Evolutionary conservation across 2,888 invertebrate species (phyloP).

Genomic region (Teleiodes luculella): DNA sequence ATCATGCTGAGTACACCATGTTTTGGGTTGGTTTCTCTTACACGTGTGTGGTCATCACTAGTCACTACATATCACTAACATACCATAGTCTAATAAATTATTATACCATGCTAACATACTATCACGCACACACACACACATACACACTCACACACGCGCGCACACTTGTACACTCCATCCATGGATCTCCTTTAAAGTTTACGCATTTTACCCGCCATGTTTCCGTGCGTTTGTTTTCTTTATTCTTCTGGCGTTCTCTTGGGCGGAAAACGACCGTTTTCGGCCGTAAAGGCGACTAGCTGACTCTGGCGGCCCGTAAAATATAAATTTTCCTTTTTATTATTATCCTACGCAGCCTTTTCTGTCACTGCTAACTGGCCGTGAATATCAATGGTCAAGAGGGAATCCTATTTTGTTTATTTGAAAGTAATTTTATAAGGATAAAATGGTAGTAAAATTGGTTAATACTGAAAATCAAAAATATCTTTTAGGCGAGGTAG

Average conservation of each 20-base stretch:
- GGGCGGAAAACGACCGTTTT: conserved; percentile 17
- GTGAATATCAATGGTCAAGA: conserved; percentile 7
- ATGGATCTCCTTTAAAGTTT: background rate
- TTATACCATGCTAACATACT: too few species aligned
- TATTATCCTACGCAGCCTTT: conserved; percentile 13
- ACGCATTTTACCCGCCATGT: background rate
- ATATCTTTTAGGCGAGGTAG: too few species aligned
- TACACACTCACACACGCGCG: too few species aligned
- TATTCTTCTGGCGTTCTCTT: conserved; percentile 24
- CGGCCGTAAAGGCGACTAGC: conserved; percentile 19
- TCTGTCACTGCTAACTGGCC: conserved; percentile 8
- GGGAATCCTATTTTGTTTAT: background rate
- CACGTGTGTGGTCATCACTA: too few species aligned
- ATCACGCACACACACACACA: too few species aligned
- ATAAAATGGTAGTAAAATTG: background rate
- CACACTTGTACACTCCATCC: too few species aligned
- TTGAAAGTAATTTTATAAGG: background rate
- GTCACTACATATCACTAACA: too few species aligned
- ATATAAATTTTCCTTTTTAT: too few species aligned
- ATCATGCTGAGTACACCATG: too few species aligned
- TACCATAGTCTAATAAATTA: too few species aligned
- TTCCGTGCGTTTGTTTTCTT: background rate
- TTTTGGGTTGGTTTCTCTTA: too few species aligned
- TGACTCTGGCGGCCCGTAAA: too few species aligned
- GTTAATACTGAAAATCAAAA: background rate